Conservation (phyloP, 1,140 invertebrate genomes). For the Solenopsis fugax region DNA sequence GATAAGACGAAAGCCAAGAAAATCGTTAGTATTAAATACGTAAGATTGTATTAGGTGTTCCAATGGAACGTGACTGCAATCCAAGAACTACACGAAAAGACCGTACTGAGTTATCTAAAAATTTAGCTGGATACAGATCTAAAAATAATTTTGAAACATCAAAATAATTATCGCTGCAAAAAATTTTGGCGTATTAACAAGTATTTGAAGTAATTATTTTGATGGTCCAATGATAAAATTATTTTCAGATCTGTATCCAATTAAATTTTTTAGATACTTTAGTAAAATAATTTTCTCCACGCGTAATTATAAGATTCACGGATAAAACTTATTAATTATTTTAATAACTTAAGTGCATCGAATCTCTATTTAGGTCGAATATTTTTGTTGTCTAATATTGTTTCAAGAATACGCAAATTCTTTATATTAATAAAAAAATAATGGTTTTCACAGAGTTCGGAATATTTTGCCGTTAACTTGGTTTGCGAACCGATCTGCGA, state of each 20-base stretch:
- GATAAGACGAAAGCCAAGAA: neutral
- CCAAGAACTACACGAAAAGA: neutral
- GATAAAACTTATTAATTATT: neutral
- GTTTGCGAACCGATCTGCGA: conserved; percentile 63
- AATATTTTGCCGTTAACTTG: neutral
- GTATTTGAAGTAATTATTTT: too few relatives aligned
- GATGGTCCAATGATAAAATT: too few relatives aligned
- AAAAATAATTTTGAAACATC: too few relatives aligned
- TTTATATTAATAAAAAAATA: neutral
- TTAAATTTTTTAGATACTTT: too few relatives aligned
- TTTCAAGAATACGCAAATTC: neutral
- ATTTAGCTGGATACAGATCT: too few relatives aligned
- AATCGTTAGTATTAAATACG: neutral
- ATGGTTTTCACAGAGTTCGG: neutral
- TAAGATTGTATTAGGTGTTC: neutral
- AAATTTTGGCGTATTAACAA: too few relatives aligned
- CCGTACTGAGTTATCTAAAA: too few relatives aligned
- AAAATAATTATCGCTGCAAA: too few relatives aligned
- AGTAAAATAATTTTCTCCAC: too few relatives aligned
- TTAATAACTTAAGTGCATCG: neutral
- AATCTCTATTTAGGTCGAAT: neutral
- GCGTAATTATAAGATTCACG: neutral
- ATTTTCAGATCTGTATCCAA: too few relatives aligned
- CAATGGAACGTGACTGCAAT: neutral
- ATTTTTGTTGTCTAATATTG: neutral